Conservation (phyloP, 2,888 invertebrate genomes). For the Drosophila lacicola region DNA sequence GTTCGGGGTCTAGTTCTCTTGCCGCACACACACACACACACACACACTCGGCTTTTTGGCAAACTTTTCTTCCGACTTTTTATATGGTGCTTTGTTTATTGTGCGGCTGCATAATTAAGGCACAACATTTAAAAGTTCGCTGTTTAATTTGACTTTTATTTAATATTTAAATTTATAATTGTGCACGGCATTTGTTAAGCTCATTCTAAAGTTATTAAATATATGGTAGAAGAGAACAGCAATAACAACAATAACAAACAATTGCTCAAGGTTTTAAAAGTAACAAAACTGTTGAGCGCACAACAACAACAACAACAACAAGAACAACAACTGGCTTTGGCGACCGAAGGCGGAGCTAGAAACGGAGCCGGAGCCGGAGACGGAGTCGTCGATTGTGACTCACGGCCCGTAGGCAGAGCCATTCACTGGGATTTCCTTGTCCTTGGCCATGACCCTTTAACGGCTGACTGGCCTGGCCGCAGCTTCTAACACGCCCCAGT, state of each 20-base stretch:
- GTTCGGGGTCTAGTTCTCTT: conserved; percentile 6
- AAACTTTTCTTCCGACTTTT: conserved; percentile 70
- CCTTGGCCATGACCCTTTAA: conserved; percentile 81
- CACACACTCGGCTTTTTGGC: conserved; percentile 9
- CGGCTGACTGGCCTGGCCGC: conserved; percentile 66
- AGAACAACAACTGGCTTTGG: background rate
- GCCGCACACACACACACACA: conserved; percentile 14
- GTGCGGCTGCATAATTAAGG: conserved; percentile 54
- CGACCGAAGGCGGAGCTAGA: conserved; percentile 28
- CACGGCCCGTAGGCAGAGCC: conserved; percentile 53
- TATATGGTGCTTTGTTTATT: conserved; percentile 48
- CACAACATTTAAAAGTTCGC: conserved; percentile 44
- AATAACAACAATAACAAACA: conserved; percentile 45
- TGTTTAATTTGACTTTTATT: conserved; percentile 48
- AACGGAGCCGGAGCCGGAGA: conserved; percentile 22
- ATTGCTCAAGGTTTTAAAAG: conserved; percentile 74
- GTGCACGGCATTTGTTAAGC: conserved; percentile 52
- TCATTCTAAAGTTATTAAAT: conserved; percentile 73
- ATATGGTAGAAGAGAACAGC: conserved; percentile 53
- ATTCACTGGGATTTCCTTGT: conserved; percentile 81
- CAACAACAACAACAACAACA: background rate
- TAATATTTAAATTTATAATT: conserved; percentile 73
- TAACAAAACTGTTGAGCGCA: conserved; percentile 71
- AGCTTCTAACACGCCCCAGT: conserved; percentile 45
- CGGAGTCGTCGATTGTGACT: conserved; percentile 57